A percentile compares a stretch with the other conserved stretches of the same genome.
These are phyloP conservation scores for Psilanteris sp. DNA, from an alignment of 1,140 invertebrate genomes.

Conservation along the genomic window DNA sequence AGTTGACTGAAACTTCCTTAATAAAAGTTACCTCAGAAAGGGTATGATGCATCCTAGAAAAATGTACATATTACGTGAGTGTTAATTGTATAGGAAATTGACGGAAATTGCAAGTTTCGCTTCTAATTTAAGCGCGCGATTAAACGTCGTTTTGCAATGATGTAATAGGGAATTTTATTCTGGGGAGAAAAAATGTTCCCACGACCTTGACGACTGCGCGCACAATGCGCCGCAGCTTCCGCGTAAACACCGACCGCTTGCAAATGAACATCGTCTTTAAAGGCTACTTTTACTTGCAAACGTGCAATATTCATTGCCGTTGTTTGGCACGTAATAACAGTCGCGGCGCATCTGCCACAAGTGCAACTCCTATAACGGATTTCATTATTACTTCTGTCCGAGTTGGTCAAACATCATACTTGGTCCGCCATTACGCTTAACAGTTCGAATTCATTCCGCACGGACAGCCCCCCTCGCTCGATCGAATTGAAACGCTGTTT, in stretches of 20 bases:
- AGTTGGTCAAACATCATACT: constrained; percentile 28
- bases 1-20: too few species aligned
- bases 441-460: constrained; percentile 36
- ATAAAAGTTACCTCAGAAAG: too few species aligned
- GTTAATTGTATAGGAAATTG: too few species aligned
- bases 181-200: constrained; percentile 42
- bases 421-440: constrained; percentile 34
- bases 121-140: constrained; percentile 13
- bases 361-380: constrained; percentile 51
- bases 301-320: constrained; percentile 15
- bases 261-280: constrained; percentile 32
- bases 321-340: constrained; percentile 40
- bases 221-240: constrained; percentile 39
- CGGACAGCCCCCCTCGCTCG: constrained; percentile 35
- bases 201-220: constrained; percentile 41
- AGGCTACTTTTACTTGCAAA: constrained; percentile 41
- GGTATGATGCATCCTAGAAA: too few species aligned
- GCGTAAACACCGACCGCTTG: constrained; percentile 25
- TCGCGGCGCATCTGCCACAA: constrained; percentile 33
- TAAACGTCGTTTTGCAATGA: constrained; percentile 18
- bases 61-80: too few species aligned
- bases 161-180: too few species aligned
- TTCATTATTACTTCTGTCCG: constrained; percentile 12
- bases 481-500: constrained; percentile 30
- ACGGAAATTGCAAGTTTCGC: too few species aligned